Conservation (phyloP, 2,888 invertebrate species). For the Idaea biselata region DNA sequence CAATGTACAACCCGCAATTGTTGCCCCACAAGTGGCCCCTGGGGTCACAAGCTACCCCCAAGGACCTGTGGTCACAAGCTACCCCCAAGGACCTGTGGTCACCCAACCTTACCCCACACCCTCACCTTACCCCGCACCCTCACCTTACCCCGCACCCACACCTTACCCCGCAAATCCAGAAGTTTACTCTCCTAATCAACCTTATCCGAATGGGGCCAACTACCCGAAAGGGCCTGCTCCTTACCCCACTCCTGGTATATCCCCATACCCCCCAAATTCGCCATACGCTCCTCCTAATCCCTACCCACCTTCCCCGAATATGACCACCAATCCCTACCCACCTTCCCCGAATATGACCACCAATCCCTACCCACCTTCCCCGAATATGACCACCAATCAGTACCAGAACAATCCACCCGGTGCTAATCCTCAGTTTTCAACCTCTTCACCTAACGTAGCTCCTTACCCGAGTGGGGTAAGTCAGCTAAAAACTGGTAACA, state of each 20-base stretch:
- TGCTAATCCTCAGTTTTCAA: neutral
- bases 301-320: neutral
- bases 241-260: constrained; percentile 18
- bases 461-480: constrained; percentile 5
- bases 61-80: constrained; percentile 33
- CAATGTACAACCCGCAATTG: constrained; percentile 36
- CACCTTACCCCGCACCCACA: constrained; percentile 22
- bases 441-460: neutral
- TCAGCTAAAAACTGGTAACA: constrained; percentile 39
- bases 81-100: constrained; percentile 35
- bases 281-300: neutral
- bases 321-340: neutral
- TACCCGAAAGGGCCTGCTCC: constrained; percentile 6
- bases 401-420: neutral
- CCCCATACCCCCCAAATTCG: constrained; percentile 18
- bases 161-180: constrained; percentile 17
- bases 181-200: neutral
- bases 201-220: neutral
- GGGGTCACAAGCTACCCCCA: constrained; percentile 28
- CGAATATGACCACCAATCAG: neutral
- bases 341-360: neutral
- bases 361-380: neutral
- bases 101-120: constrained; percentile 31
- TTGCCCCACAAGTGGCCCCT: constrained; percentile 26
- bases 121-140: constrained; percentile 25